Evolutionary conservation across 2,113 vertebrate genomes (phyloP).

Genomic region (Gobius niger): DNA sequence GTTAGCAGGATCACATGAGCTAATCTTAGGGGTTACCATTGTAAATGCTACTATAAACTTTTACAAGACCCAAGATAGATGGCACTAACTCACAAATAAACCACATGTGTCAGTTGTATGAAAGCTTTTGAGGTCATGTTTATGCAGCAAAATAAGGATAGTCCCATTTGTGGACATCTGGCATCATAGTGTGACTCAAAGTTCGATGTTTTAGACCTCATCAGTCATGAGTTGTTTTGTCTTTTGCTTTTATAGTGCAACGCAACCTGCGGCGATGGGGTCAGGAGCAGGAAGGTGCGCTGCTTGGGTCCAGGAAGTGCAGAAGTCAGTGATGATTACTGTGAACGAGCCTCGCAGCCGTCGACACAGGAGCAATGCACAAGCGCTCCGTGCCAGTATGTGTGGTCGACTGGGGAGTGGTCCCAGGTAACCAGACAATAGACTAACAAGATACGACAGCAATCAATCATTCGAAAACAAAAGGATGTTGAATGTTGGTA

Average conservation of each 20-base stretch:
- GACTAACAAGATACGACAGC: too few species aligned
- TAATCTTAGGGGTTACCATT: conserved; percentile 17
- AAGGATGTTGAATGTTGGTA: too few species aligned
- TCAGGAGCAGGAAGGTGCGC: conserved; percentile 71
- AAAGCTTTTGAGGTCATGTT: not conserved
- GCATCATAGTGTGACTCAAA: conserved; percentile 23
- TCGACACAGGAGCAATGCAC: conserved; percentile 73
- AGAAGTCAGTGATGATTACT: conserved; percentile 79
- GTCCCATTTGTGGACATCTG: conserved; percentile 16
- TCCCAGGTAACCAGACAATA: too few species aligned
- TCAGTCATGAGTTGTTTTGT: not conserved
- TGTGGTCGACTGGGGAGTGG: conserved; percentile 82
- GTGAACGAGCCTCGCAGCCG: conserved; percentile 76
- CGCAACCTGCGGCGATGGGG: conserved; percentile 74
- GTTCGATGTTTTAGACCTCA: conserved; percentile 60
- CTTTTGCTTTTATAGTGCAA: conserved; percentile 77
- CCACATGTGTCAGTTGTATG: conserved; percentile 26
- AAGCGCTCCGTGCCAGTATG: conserved; percentile 72
- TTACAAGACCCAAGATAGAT: conserved; percentile 4
- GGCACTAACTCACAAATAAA: conserved; percentile 7
- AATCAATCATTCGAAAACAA: too few species aligned
- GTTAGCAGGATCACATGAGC: not conserved
- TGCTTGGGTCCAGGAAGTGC: conserved; percentile 74
- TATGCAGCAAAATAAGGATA: conserved; percentile 5
- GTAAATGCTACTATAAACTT: conserved; percentile 33